Evolutionary conservation across 1,140 invertebrate genomes (phyloP).

Genomic region (Trachelipus rathkii): DNA sequence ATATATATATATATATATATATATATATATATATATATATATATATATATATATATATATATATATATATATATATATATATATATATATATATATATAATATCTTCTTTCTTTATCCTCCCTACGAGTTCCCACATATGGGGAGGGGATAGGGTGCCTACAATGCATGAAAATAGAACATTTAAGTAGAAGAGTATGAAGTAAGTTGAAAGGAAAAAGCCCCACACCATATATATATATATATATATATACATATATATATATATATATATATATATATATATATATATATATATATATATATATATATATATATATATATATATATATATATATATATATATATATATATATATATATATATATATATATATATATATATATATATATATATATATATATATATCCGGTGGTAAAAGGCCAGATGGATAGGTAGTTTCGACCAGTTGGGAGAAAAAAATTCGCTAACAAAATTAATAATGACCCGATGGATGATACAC

Average conservation of each 20-base stretch:
- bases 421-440: no score
- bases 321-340: slow-evolving; percentile 6
- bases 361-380: slow-evolving; percentile 7
- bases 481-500: no score
- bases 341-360: slow-evolving; percentile 16
- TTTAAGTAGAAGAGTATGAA: no score
- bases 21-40: slow-evolving; percentile 19
- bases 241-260: slow-evolving; percentile 14
- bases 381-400: not conserved
- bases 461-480: no score
- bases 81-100: slow-evolving; percentile 9
- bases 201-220: no score
- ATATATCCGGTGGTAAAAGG: no score
- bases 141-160: no score
- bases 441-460: no score
- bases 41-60: slow-evolving; percentile 22
- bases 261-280: slow-evolving; percentile 19
- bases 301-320: slow-evolving; percentile 20
- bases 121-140: no score
- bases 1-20: slow-evolving; percentile 17
- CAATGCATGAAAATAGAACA: no score
- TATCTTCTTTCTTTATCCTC: no score
- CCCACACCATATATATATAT: slow-evolving; percentile 4
- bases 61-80: slow-evolving; percentile 17
- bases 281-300: slow-evolving; percentile 22